Percentiles rank a stretch among this genome's conserved stretches.
phyloP scores from a whole-genome alignment of 2,888 invertebrate species.

The Phaonia tiefii region DNA sequence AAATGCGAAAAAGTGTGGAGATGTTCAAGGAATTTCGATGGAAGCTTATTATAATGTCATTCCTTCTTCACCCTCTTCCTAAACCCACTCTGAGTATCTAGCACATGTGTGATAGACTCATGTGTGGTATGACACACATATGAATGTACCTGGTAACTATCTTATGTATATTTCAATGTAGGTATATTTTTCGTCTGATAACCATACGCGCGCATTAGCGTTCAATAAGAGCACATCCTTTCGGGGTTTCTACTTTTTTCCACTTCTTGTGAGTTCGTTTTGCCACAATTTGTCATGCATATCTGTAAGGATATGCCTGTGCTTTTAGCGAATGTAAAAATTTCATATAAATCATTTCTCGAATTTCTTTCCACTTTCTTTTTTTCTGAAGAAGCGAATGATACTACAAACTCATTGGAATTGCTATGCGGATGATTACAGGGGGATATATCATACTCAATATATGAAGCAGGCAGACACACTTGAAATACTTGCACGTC shows the following conservation, averaged over 20 bases:
- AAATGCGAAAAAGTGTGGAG: neutral
- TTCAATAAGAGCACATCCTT: slow-evolving; percentile 60
- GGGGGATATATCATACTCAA: no score
- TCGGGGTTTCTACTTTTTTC: slow-evolving; percentile 18
- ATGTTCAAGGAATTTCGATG: slow-evolving; percentile 33
- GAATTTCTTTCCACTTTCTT: slow-evolving; percentile 40
- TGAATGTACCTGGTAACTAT: slow-evolving; percentile 48
- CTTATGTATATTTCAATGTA: neutral
- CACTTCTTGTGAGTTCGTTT: slow-evolving; percentile 11
- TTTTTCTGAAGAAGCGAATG: slow-evolving; percentile 26
- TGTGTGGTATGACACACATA: slow-evolving; percentile 28
- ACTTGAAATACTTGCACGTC: slow-evolving; percentile 78
- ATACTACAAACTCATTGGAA: slow-evolving; percentile 34
- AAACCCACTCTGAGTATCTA: neutral
- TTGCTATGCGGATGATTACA: neutral
- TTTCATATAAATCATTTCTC: slow-evolving; percentile 68
- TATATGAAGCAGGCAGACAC: slow-evolving; percentile 39
- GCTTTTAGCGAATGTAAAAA: slow-evolving; percentile 67
- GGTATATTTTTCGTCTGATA: slow-evolving; percentile 43
- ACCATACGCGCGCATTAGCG: slow-evolving; percentile 64
- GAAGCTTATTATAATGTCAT: slow-evolving; percentile 52
- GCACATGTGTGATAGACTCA: neutral
- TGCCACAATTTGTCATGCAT: slow-evolving; percentile 68
- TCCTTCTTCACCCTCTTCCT: neutral
- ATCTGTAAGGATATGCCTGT: slow-evolving; percentile 38